phyloP scores from a whole-genome alignment of 2,888 invertebrate genomes.

The Sacculina carcini region DNA sequence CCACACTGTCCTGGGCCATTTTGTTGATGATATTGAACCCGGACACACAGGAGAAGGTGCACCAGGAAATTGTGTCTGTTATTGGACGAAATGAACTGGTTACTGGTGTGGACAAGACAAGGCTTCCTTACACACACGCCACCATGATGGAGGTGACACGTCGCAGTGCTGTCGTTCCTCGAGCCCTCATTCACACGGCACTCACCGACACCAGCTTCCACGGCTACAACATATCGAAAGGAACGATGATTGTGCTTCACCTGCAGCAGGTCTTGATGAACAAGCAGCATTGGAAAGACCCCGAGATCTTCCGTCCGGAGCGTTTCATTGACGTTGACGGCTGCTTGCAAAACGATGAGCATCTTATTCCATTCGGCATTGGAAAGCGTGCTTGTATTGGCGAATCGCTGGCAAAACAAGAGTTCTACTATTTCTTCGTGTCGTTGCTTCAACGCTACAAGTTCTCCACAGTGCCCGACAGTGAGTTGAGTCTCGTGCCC shows the following conservation, averaged over 20 bases:
- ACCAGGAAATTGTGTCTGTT: not conserved
- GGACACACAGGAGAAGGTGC: not conserved
- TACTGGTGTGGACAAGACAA: constrained; percentile 12
- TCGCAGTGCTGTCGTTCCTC: constrained; percentile 9
- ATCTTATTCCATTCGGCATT: constrained; percentile 13
- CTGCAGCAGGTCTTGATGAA: constrained; percentile 15
- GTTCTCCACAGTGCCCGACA: not conserved
- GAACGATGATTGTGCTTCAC: constrained; percentile 13
- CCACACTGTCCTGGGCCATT: not conserved
- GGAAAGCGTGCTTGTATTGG: constrained; percentile 9
- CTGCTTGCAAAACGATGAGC: constrained; percentile 8
- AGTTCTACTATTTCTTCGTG: not conserved
- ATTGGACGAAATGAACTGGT: too few relatives aligned
- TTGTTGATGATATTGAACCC: constrained; percentile 7
- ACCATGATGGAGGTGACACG: constrained; percentile 14
- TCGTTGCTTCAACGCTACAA: not conserved
- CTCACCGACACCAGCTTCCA: constrained; percentile 10
- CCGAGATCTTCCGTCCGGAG: constrained; percentile 13
- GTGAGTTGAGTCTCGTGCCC: too few relatives aligned
- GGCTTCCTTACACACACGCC: constrained; percentile 14
- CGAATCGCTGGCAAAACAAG: not conserved
- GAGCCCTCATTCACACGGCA: not conserved
- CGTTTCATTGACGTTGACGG: constrained; percentile 13
- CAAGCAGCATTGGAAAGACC: constrained; percentile 12
- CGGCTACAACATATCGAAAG: constrained; percentile 13